Evolutionary conservation across 2,888 invertebrate genomes (phyloP).

Genomic region (Zaprionus lineosus): DNA sequence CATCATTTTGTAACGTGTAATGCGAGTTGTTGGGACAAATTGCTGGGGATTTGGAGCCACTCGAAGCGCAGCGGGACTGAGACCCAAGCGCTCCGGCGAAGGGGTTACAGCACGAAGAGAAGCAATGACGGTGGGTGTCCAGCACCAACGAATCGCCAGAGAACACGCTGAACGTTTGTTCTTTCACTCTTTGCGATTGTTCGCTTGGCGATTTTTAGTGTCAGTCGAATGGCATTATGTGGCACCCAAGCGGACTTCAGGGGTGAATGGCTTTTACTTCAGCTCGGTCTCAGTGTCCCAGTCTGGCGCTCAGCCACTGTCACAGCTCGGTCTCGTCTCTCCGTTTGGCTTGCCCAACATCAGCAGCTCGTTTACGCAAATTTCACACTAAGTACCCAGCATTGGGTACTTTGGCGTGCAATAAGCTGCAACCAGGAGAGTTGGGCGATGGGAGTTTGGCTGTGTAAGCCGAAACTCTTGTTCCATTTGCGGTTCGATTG

Average conservation of each 20-base stretch:
- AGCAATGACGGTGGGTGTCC: neutral
- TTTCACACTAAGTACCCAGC: constrained; percentile 60
- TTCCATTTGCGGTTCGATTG: constrained; percentile 15
- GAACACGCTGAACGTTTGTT: constrained; percentile 9
- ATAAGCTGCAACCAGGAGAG: constrained; percentile 30
- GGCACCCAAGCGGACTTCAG: constrained; percentile 51
- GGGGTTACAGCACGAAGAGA: constrained; percentile 3
- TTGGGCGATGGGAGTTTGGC: constrained; percentile 3
- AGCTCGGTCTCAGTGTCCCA: constrained; percentile 3
- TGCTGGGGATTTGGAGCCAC: constrained; percentile 68
- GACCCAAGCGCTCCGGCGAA: constrained; percentile 1
- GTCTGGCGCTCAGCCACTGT: too few relatives aligned
- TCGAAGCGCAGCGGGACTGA: constrained; percentile 36
- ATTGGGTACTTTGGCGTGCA: constrained; percentile 40
- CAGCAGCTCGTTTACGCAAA: constrained; percentile 57
- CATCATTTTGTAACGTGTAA: constrained; percentile 74
- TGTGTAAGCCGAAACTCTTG: constrained; percentile 55
- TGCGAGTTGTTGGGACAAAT: constrained; percentile 75
- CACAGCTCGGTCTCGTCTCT: neutral
- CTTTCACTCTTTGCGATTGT: too few relatives aligned
- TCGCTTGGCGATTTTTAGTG: constrained; percentile 48
- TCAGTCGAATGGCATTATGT: constrained; percentile 47
- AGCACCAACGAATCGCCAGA: constrained; percentile 10
- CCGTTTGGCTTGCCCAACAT: constrained; percentile 29
- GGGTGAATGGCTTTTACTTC: constrained; percentile 60